Conservation (phyloP, 2,113 vertebrate genomes). For the Gallinago undulata region DNA sequence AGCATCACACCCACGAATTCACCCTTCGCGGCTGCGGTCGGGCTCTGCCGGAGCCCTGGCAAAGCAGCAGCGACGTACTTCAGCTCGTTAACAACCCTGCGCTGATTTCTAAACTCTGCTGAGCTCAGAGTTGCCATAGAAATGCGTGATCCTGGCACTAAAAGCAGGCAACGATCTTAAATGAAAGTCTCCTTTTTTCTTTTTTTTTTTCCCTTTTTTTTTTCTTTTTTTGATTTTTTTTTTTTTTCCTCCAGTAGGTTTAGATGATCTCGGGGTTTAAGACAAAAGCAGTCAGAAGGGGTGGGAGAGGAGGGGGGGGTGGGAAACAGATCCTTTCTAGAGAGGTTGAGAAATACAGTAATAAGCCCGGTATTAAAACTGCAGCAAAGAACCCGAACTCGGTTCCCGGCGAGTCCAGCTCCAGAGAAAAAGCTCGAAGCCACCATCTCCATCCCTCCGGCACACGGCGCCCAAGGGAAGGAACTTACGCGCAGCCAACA, state of each 20-base stretch:
- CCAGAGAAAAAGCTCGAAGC: slow-evolving; percentile 66
- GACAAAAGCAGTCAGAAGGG: slow-evolving; percentile 26
- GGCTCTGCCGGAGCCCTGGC: not conserved
- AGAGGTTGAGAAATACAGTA: not conserved
- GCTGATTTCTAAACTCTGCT: slow-evolving; percentile 57
- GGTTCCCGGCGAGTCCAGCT: slow-evolving; percentile 59
- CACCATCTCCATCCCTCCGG: slow-evolving; percentile 51
- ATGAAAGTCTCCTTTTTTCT: not conserved
- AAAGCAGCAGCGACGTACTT: slow-evolving; percentile 17
- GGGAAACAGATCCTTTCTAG: not conserved
- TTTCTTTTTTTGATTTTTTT: not conserved
- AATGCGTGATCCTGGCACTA: slow-evolving; percentile 63
- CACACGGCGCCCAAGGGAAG: not conserved
- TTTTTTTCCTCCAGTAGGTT: not conserved
- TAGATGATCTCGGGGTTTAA: not conserved
- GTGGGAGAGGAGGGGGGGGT: not conserved
- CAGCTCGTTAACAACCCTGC: slow-evolving; percentile 51
- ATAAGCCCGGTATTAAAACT: slow-evolving; percentile 56
- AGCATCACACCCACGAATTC: not conserved
- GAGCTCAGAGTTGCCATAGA: slow-evolving; percentile 75
- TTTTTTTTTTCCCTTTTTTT: not conserved
- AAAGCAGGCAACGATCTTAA: slow-evolving; percentile 59
- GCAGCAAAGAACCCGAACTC: slow-evolving; percentile 53
- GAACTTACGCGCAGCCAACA: not conserved
- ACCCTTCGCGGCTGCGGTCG: not conserved